Base-by-base conservation (phyloP, 2,113 vertebrate species). In the Indri indri region DNA sequence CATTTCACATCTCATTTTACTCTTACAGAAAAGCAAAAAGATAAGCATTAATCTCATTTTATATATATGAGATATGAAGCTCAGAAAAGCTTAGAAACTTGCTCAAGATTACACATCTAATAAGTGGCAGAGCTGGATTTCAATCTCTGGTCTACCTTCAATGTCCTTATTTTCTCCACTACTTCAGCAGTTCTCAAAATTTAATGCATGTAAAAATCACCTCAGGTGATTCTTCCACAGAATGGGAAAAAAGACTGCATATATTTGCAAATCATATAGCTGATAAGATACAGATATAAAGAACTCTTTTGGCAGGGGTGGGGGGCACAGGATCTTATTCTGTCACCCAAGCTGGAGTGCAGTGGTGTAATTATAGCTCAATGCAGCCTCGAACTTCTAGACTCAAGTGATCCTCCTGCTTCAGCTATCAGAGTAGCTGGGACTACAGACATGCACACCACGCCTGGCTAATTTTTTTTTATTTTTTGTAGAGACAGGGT, bases 1-100 rank as follows among this genome's bases (percentile, higher is more conserved):
- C 4, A 45, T 76, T 96, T 93, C 87, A 80, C n/a, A 30, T 76
- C 76, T 95, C 68, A 45, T 68, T 85, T 93, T 85, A 95, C 47
- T 96, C 90, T 93, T 37, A 68, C 7, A 95, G 42, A 94, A 91
- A 94, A 94, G 25, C 52, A 96, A 81, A 89, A 90, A 82, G 23
- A n/a, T 76, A 40, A 40, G 14, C 18, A 95, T 70, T 84, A 93
- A 87, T 16, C 5, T 92, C 92, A 59, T 63, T 84, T 92, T 90
- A 88, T 8, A 95, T 77, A 65, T 34, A 91, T 16, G 57, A 95
- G 88, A 85, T 80, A 82, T 16, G 27, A 92, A 54, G 47, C 45
- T 96, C 80, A 82, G 37, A 91, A 34, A 88, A 91, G 27, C 34
- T 94, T 47, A 88, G 37, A 71, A 52, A 95, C 52, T 76, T 73